Base-by-base conservation (phyloP, 2,888 invertebrate species). In the Scaeva pyrastri region DNA sequence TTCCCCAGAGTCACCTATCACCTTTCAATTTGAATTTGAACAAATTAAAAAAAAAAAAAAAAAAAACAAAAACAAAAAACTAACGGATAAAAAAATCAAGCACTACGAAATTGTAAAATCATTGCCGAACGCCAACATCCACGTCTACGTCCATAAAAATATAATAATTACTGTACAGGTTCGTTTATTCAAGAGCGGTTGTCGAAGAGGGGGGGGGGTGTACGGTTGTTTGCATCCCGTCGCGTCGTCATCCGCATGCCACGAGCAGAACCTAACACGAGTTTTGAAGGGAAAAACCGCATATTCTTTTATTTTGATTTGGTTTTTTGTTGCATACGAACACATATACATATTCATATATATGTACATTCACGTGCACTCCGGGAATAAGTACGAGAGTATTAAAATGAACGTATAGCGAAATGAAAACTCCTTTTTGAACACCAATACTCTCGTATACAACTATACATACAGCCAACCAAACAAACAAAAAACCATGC, bases 161-260 rank as follows among this genome's bases (percentile, higher is more conserved):
- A 73, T 74, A 83, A 79, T 84, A 75, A 84, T 79, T 71, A 75
- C 79, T 60, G 52, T 23, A 68, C 56, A 26, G 70, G 62, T 48
- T 43, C 23, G 68, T 64, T 39, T 45, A 64, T 23, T 56, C 11
- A 81, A 21, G 12, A 52, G 66, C n/a, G 21, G 45, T 55, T 5
- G 2, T 5, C 6, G 31, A 5, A 31, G 31, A 31, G 8, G 8
- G 31, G 8, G 31, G 31, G 6, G 5, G 1, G 19, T 55, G n/a
- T n/a, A n/a, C n/a, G n/a, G n/a, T n/a, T n/a, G n/a, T 72, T 43
- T 68, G 64, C 62, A 70, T 56, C 39, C 21, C 74, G 45, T 58
- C 55, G n/a, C n/a, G n/a, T 31, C 31, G 31, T 0, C 31, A n/a
- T 31, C 3, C 5, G 31, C 71, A 75, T 76, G 62, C 21, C 45